Conservation (phyloP, 2,113 vertebrate genomes). For the Catharus bicknelli region DNA sequence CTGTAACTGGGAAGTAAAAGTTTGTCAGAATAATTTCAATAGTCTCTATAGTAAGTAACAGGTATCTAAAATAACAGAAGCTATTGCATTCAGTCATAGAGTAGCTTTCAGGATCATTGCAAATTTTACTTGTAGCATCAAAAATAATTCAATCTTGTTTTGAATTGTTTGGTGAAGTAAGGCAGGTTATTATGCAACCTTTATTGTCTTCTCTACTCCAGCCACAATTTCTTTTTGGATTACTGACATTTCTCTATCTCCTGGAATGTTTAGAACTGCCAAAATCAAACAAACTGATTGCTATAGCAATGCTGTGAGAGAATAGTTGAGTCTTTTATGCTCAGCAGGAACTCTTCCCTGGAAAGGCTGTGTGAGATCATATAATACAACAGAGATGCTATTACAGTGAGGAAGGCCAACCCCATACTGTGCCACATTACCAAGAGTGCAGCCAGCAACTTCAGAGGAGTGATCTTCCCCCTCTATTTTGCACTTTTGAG, state of each 20-base stretch:
- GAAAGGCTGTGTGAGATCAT: not conserved
- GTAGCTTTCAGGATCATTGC: not conserved
- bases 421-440: not conserved
- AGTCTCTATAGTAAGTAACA: not conserved
- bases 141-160: not conserved
- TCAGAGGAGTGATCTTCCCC: not conserved
- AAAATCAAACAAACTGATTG: slow-evolving; percentile 18
- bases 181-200: not conserved
- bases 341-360: not conserved
- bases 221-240: not conserved
- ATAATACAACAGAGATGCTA: not conserved
- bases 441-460: not conserved
- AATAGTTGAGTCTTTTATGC: not conserved
- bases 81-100: not conserved
- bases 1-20: not conserved
- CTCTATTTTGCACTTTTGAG: not conserved
- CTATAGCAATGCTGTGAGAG: not conserved
- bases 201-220: not conserved
- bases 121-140: not conserved
- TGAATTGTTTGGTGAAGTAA: not conserved
- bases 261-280: not conserved
- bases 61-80: not conserved
- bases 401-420: not conserved
- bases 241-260: not conserved
- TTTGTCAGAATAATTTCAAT: not conserved